Percentiles rank a stretch among this genome's conserved stretches.
Evolutionary conservation across 2,797 vertebrate genomes (phyloP).

Genomic region (Nasua narica): DNA sequence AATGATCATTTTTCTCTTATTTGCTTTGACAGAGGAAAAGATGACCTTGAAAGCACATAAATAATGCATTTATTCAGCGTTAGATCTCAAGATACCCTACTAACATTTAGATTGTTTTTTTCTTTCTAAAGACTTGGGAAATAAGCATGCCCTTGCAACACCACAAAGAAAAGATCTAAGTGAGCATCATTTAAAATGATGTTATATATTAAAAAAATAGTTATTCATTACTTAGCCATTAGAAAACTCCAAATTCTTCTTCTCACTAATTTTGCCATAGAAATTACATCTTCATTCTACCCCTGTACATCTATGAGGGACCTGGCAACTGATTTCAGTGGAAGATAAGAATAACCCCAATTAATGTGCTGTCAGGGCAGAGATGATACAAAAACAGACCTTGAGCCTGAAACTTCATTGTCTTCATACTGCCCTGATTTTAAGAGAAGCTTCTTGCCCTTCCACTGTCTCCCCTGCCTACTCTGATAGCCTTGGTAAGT

Average conservation of each 20-base stretch:
- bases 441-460: neutral
- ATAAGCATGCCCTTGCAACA: neutral
- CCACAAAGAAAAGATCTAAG: neutral
- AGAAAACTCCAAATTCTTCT: neutral
- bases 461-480: neutral
- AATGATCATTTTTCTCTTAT: neutral
- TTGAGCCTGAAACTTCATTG: neutral
- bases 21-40: neutral
- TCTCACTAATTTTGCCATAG: neutral
- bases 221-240: neutral
- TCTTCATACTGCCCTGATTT: neutral
- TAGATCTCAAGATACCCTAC: neutral
- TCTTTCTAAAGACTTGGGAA: neutral
- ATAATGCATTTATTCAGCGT: neutral
- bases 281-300: neutral
- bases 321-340: neutral
- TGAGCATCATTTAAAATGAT: neutral
- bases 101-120: neutral
- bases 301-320: neutral
- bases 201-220: neutral
- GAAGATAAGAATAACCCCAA: neutral
- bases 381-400: neutral
- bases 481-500: neutral
- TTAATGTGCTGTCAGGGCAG: neutral
- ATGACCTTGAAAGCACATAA: neutral